phyloP scores from a whole-genome alignment of 2,888 invertebrate species.

The Hyposoter dolosus region DNA sequence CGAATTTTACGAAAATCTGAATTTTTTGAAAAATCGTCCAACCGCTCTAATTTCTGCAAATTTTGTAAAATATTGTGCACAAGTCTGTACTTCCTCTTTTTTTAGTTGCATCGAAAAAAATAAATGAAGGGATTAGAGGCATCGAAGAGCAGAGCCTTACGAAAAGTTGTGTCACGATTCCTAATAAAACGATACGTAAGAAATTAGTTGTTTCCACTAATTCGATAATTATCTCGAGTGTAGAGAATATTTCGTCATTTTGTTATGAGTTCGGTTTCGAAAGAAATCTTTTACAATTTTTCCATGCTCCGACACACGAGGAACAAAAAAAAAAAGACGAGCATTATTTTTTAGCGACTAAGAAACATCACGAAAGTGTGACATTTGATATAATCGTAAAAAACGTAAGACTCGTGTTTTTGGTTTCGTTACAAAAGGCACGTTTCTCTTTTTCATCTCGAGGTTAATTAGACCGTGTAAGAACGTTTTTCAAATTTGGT shows the following conservation, averaged over 20 bases:
- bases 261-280: background rate
- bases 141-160: background rate
- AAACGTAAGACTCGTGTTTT: slow-evolving; percentile 1
- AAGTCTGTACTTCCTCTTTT: no score
- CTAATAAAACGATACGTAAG: background rate
- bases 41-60: no score
- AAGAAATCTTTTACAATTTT: background rate
- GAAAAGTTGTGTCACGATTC: background rate
- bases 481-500: background rate
- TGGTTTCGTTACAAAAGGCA: background rate
- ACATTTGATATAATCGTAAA: background rate
- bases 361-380: slow-evolving; percentile 5
- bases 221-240: background rate
- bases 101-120: background rate
- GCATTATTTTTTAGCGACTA: background rate
- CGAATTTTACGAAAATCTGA: no score
- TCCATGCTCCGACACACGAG: background rate
- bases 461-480: background rate
- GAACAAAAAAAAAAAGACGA: background rate
- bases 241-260: background rate
- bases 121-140: background rate
- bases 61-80: no score
- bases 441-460: slow-evolving; percentile 14
- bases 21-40: no score
- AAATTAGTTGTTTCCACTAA: background rate